Evolutionary conservation across 2,113 vertebrate species (phyloP).

Genomic region (Aphyosemion australe): DNA sequence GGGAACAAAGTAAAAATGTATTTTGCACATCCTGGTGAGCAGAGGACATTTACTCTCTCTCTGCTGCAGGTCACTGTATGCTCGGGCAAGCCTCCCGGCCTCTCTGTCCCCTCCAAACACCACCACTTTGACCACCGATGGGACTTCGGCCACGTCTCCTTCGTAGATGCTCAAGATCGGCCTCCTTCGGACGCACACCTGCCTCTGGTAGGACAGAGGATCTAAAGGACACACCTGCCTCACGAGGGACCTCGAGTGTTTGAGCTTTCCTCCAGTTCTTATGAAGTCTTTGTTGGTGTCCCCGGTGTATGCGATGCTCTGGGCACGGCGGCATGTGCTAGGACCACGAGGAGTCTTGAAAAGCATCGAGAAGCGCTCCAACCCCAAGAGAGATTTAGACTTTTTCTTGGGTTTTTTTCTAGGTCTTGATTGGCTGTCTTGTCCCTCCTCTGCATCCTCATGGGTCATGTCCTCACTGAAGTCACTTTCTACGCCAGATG

Average conservation of each 20-base stretch:
- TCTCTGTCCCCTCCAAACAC: conserved; percentile 92
- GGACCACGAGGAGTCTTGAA: conserved; percentile 81
- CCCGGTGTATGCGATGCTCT: conserved; percentile 80
- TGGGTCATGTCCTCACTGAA: conserved; percentile 82
- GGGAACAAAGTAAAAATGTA: conserved; percentile 91
- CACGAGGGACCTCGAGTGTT: conserved; percentile 76
- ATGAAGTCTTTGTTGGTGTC: conserved; percentile 39
- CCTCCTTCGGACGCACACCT: conserved; percentile 78
- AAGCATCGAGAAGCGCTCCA: conserved; percentile 83
- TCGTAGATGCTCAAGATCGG: conserved; percentile 88
- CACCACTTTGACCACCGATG: conserved; percentile 84
- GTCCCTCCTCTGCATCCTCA: conserved; percentile 83
- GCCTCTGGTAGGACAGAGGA: conserved; percentile 50
- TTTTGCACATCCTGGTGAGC: conserved; percentile 87
- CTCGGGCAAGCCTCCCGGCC: conserved; percentile 89
- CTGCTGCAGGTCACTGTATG: conserved; percentile 87
- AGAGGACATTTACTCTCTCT: conserved; percentile 83
- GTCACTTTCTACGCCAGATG: conserved; percentile 89
- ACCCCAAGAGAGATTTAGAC: conserved; percentile 61
- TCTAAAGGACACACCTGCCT: neutral
- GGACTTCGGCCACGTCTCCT: conserved; percentile 20
- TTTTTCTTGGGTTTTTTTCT: conserved; percentile 73
- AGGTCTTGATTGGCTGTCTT: conserved; percentile 6
- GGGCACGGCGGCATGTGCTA: conserved; percentile 76
- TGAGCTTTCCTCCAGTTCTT: conserved; percentile 59